Base-by-base conservation (phyloP, 2,888 invertebrate species). In the Diaperis boleti region DNA sequence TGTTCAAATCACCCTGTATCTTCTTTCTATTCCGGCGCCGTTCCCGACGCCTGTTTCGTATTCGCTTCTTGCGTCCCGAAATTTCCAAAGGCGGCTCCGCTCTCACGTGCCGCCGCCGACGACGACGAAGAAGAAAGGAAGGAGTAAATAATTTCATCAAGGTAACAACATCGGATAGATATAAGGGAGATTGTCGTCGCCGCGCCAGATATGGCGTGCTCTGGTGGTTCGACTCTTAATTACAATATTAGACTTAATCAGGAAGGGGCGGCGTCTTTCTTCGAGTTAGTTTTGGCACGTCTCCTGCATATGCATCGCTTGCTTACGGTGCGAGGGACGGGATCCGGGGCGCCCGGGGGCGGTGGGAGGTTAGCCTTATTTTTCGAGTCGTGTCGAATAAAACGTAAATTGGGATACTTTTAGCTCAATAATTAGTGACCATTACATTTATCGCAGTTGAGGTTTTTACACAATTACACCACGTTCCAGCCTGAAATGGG, bases 161-260 rank as follows among this genome's bases (percentile, higher is more conserved):
- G 52, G 59, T 59, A 64, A 62, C 62, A 62, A 62, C 62, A 57
- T 57, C 57, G n/a, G n/a, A n/a, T n/a, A 62, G 55, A 50, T 61
- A 60, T 50, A 52, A 47, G 59, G 50, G 47, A 47, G 59, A 63
- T 54, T 45, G 55, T 61, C 55, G 61, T 55, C 41, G 39, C 39
- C 52, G 56, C 26, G 52, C 45, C 41, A 60, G 50, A 65, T 65
- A 65, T 62, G 59, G 65, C 59, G 59, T 63, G 66, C 64, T 69
- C 71, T 66, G 68, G 69, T 50, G 71, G 70, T 71, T 71, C 68
- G 69, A 70, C 71, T 71, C 69, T 72, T 72, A 72, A 72, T 73
- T 74, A 71, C 73, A 72, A 74, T 73, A 73, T 74, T 72, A 72
- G 72, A 72, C 71, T 73, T 74, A 74, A 74, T 74, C 73, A 74